A percentile compares a stretch with the other conserved stretches of the same genome.
Evolutionary conservation across 2,113 vertebrate genomes (phyloP).

Genomic region (Corynorhinus townsendii): DNA sequence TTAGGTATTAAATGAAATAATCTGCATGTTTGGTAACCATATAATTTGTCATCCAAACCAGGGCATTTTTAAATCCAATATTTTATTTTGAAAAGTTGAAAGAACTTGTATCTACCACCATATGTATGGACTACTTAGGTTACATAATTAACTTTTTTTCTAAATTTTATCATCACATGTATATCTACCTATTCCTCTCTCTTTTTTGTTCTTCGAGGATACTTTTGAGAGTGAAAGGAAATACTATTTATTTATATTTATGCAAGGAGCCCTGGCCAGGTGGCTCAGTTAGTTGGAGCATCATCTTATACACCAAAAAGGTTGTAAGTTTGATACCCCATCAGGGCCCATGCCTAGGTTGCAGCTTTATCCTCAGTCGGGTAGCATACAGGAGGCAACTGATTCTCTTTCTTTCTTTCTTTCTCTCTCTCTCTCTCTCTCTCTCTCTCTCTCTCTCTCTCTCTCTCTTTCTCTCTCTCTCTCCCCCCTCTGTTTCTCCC

Average conservation of each 20-base stretch:
- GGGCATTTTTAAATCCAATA: not conserved
- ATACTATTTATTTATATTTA: not conserved
- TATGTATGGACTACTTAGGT: not conserved
- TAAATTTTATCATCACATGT: not conserved
- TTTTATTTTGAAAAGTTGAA: conserved; percentile 1
- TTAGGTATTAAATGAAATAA: not conserved
- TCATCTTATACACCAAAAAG: not conserved
- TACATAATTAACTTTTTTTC: not conserved
- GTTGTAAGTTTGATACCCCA: not conserved
- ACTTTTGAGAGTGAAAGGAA: not conserved
- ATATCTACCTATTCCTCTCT: not conserved
- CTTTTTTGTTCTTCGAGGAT: not conserved
- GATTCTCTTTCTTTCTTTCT: no score
- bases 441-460: no score
- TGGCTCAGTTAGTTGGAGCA: not conserved
- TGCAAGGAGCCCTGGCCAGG: not conserved
- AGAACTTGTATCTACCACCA: not conserved
- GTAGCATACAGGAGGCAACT: no score
- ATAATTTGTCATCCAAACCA: not conserved
- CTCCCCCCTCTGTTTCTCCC: no score
- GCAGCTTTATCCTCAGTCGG: no score
- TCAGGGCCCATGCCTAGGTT: no score
- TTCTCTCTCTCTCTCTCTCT: no score
- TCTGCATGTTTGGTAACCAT: not conserved
- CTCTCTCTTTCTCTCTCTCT: no score